Conservation (phyloP, 2,113 vertebrate genomes). For the crab-eating macaque (Macaca fascicularis) region DNA sequence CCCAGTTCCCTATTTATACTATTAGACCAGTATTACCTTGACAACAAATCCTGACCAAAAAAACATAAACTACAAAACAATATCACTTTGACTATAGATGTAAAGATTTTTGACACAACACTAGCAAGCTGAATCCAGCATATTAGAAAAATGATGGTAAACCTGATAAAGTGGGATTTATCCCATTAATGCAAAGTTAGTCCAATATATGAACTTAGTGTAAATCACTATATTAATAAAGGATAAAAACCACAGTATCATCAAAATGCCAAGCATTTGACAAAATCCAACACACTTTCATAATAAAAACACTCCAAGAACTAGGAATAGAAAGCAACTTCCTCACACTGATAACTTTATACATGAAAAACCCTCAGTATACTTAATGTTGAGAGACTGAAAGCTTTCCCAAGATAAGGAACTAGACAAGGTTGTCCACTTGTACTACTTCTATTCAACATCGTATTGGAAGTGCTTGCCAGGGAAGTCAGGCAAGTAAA, state of each 20-base stretch:
- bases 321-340: background rate
- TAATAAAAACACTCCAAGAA: background rate
- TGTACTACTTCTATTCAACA: no score
- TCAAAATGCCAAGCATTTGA: background rate
- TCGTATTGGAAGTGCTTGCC: no score
- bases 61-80: background rate
- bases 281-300: background rate
- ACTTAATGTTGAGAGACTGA: background rate
- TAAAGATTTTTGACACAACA: background rate
- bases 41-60: background rate
- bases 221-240: background rate
- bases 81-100: background rate
- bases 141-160: background rate
- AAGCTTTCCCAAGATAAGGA: no score
- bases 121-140: background rate
- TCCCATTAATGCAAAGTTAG: background rate
- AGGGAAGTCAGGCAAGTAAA: no score
- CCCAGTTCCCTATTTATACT: no score
- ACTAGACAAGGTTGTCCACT: no score
- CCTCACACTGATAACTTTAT: background rate
- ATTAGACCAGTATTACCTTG: background rate
- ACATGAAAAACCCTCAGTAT: background rate
- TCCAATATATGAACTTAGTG: background rate
- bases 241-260: background rate
- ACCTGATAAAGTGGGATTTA: background rate